Percentiles rank a stretch among this genome's conserved stretches.
Evolutionary conservation across 2,797 vertebrate genomes (phyloP).

Genomic region (Neosilurus mollespiculum): DNA sequence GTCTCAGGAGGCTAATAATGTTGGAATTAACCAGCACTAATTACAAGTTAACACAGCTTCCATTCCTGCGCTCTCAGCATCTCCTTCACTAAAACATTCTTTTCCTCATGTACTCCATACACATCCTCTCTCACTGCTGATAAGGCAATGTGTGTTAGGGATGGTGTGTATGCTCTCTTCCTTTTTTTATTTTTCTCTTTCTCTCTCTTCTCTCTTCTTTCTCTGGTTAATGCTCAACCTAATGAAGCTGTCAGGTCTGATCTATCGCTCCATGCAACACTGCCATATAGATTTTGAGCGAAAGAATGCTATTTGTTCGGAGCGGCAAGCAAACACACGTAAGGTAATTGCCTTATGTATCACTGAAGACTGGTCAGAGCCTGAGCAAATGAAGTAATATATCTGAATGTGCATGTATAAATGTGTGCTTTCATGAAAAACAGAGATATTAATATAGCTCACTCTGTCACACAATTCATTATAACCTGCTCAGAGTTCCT

Average conservation of each 20-base stretch:
- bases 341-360: slow-evolving; percentile 41
- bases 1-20: neutral
- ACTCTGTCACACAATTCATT: slow-evolving; percentile 5
- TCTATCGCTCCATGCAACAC: slow-evolving; percentile 60
- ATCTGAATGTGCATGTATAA: slow-evolving; percentile 3
- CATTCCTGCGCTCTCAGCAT: neutral
- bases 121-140: slow-evolving; percentile 1
- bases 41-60: neutral
- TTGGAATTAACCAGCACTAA: neutral
- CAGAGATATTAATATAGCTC: slow-evolving; percentile 47
- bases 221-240: slow-evolving; percentile 53
- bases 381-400: slow-evolving; percentile 25
- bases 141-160: slow-evolving; percentile 14
- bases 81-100: neutral
- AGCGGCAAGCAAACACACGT: slow-evolving; percentile 33
- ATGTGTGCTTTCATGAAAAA: slow-evolving; percentile 39
- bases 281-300: slow-evolving; percentile 43
- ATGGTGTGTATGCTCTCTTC: slow-evolving; percentile 6
- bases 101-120: slow-evolving; percentile 2
- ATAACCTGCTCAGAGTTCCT: slow-evolving; percentile 5
- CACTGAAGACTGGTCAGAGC: slow-evolving; percentile 13
- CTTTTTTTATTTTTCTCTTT: neutral
- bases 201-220: neutral
- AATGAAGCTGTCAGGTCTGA: slow-evolving; percentile 68
- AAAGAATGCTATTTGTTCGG: slow-evolving; percentile 41